Conservation (phyloP, 2,113 vertebrate species). For the Trogon melanurus region DNA sequence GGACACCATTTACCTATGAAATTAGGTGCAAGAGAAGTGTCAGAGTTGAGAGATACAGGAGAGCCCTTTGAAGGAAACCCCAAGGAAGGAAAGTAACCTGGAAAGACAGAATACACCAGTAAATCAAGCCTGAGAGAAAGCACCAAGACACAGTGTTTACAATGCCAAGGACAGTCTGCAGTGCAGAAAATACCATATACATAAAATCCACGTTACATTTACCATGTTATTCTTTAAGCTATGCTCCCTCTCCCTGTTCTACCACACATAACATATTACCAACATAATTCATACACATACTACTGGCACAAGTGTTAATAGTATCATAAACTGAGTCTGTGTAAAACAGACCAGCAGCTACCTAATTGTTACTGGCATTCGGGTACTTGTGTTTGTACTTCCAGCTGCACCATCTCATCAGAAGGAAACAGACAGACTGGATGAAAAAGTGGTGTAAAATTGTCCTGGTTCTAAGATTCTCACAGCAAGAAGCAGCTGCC, state of each 20-base stretch:
- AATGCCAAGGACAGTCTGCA: not conserved
- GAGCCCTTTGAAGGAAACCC: conserved; percentile 90
- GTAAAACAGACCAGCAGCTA: not conserved
- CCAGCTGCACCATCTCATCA: not conserved
- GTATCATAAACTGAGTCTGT: not conserved
- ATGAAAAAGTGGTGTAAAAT: not conserved
- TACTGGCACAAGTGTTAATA: not conserved
- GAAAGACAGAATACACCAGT: conserved; percentile 80
- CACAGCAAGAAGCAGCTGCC: not conserved
- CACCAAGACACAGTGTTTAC: not conserved
- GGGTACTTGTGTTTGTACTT: not conserved
- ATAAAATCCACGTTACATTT: not conserved
- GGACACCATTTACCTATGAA: conserved; percentile 83
- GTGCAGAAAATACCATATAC: not conserved
- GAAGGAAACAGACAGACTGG: not conserved
- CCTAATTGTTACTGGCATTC: not conserved
- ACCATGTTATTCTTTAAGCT: not conserved
- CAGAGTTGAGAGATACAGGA: conserved; percentile 87
- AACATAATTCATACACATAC: not conserved
- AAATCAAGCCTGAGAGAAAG: conserved; percentile 23
- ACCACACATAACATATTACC: not conserved
- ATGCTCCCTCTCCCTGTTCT: not conserved
- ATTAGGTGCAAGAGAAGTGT: conserved; percentile 86
- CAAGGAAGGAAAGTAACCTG: conserved; percentile 90
- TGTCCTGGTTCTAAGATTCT: not conserved